Evolutionary conservation across 2,113 vertebrate species (phyloP).

Genomic region (Mohoua ochrocephala): DNA sequence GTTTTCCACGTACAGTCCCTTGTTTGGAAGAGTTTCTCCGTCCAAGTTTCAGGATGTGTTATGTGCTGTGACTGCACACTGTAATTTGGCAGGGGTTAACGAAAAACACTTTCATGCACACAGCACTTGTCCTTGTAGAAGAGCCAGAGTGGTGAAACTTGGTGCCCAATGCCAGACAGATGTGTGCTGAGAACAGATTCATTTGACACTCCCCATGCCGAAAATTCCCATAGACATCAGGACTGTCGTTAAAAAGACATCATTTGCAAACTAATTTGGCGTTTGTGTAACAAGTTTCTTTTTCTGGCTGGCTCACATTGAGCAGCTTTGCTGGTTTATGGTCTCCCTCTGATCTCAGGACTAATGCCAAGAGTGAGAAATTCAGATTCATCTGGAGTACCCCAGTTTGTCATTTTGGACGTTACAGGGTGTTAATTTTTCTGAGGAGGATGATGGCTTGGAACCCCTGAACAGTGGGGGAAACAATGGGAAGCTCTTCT

Average conservation of each 20-base stretch:
- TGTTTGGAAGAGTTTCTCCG: neutral
- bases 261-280: neutral
- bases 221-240: neutral
- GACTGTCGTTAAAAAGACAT: neutral
- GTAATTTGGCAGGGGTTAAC: neutral
- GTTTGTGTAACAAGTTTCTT: neutral
- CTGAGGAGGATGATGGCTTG: neutral
- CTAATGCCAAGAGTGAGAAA: neutral
- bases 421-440: neutral
- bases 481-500: neutral
- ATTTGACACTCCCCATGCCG: neutral
- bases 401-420: neutral
- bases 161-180: neutral
- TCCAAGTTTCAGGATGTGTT: neutral
- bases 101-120: neutral
- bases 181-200: neutral
- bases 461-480: neutral
- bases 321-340: neutral
- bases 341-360: neutral
- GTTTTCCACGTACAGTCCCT: neutral
- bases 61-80: neutral
- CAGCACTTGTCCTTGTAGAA: neutral
- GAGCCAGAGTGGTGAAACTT: neutral
- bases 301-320: neutral
- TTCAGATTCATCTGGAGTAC: neutral